Evolutionary conservation across 2,113 vertebrate species (phyloP), one percentile per base, ranked within the genome.

Genomic region (Scomber colias): DNA sequence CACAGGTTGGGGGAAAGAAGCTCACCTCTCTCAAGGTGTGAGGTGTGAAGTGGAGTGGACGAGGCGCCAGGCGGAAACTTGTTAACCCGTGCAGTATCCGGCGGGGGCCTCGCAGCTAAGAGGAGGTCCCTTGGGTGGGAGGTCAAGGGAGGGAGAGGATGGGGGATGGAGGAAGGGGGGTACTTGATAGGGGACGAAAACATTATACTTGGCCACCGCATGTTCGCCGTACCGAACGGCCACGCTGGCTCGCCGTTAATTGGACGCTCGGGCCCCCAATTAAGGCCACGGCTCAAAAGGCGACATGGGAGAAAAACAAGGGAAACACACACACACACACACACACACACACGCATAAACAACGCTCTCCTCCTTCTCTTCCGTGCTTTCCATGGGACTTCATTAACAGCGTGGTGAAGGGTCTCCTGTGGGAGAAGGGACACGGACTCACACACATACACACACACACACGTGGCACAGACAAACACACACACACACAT

Each of bases 221-320:
- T 95, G 95, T 94, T 95, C 94, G 93, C 93, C 94, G 78, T 81
- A 89, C 66, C 89, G 91, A 81, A 95, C 85, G 95, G 77, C 60
- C 78, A 69, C 83, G 89, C 94, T 87, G 90, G 90, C 84, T 91
- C 73, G 68, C 83, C 86, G 89, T 95, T 97, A 97, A 95, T 95
- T 97, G 96, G 96, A 96, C 94, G 91, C 95, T 95, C 91, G 94
- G 88, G 95, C 94, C 95, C 94, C 93, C 95, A 96, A 96, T 98
- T 96, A 97, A 95, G 94, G 93, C 87, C 89, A 84, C 11, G 87
- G 93, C 96, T 95, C 94, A 91, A 93, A 95, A 96, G 95, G 94
- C 90, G 84, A 94, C 88, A 85, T 88, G 94, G 93, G 86, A 85
- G 49, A 71, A 88, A 89, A 91, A 91, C 77, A 88, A 81, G 74